Evolutionary conservation across 1,140 invertebrate genomes (phyloP).

Genomic region (Drosophila orosa): DNA sequence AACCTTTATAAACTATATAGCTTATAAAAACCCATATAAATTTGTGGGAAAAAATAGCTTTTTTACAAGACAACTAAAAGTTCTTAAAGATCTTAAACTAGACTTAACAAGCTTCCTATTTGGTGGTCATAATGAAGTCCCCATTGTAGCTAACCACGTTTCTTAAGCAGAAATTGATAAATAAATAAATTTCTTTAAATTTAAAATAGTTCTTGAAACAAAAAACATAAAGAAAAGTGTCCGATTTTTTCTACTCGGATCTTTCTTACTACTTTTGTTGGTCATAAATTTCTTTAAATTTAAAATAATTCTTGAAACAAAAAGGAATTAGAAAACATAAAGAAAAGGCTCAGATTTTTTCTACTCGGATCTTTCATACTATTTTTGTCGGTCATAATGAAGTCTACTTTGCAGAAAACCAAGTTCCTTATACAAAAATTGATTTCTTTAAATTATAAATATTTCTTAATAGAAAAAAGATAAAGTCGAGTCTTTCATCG

Average conservation of each 20-base stretch:
- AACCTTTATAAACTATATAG: no score
- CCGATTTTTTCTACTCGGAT: neutral
- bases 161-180: neutral
- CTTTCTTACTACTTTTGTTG: no score
- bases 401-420: no score
- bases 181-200: neutral
- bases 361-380: no score
- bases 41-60: neutral
- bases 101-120: neutral
- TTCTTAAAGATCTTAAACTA: neutral
- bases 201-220: neutral
- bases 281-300: neutral
- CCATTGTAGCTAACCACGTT: rapidly evolving
- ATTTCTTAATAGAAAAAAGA: no score
- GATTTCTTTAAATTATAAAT: no score
- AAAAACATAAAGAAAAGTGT: neutral
- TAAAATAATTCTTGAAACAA: neutral
- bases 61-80: neutral
- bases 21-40: no score
- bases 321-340: neutral
- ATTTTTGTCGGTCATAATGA: no score
- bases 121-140: neutral
- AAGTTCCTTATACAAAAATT: no score
- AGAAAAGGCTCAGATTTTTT: neutral
- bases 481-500: no score